Evolutionary conservation across 2,113 vertebrate species (phyloP), one percentile per base, ranked within the genome.

Genomic region (Acanthisitta chloris): DNA sequence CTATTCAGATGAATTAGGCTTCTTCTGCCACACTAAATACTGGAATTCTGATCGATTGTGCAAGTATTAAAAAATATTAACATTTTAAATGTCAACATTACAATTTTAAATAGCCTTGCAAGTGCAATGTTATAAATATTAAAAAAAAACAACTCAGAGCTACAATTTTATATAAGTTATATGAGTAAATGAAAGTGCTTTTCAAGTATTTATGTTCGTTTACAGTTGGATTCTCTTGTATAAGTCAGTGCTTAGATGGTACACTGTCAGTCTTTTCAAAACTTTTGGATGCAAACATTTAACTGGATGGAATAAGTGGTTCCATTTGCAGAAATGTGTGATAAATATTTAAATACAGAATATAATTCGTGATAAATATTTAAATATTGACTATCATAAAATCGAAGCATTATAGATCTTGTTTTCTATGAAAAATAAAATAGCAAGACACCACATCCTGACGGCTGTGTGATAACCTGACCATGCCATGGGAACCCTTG

Each of bases 81-180:
- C 89, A 94, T 92, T 78, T 92, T 65, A 93, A 87, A 84, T 89
- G 90, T 95, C 87, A 94, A 97, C 46, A 84, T 95, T 73, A 97
- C 79, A 64, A 86, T 92, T 95, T 96, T 86, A 90, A 94, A 94
- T 95, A 95, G 84, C 74, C 58, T 95, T 79, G 81, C 88, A 95
- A 96, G 94, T 95, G 94, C 96, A 97, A 95, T 72, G 67, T 95
- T 88, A 97, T 94, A 97, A 97, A 96, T 97, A 97, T 67, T 64
- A 9, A 59, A 87, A 92, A 83, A 70, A 77, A 88, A 83, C 61
- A 12, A 21, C n/a, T 95, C 66, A 82, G 96, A 96, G 82, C 96
- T 94, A 95, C 86, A 90, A 66, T 51, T 96, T 93, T 74, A 71
- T 92, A 92, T 94, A 92, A 96, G 70, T 88, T 95, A 87, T 59